Evolutionary conservation across 2,113 vertebrate genomes (phyloP).

Genomic region (Podarcis muralis): DNA sequence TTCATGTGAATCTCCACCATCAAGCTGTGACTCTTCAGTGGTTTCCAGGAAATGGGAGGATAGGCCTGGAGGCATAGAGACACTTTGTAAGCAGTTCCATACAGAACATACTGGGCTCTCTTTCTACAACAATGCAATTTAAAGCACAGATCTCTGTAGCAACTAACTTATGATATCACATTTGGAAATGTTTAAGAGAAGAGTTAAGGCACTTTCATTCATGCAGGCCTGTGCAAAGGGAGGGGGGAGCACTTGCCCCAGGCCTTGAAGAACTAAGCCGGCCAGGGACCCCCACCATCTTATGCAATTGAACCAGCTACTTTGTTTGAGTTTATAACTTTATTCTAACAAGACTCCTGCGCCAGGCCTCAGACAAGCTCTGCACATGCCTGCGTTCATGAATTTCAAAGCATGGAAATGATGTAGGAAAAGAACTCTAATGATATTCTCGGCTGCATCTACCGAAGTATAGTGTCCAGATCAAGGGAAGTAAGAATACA

Average conservation of each 20-base stretch:
- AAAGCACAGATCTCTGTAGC: not conserved
- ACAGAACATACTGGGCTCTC: not conserved
- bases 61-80: not conserved
- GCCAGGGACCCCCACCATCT: too few relatives aligned
- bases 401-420: not conserved
- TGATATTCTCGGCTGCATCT: too few relatives aligned
- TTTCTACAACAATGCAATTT: not conserved
- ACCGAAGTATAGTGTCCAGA: too few relatives aligned
- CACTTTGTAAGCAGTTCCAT: not conserved
- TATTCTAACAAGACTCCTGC: too few relatives aligned
- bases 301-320: too few relatives aligned
- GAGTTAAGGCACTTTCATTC: not conserved
- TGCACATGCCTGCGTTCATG: not conserved
- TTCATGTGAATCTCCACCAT: not conserved
- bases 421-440: too few relatives aligned
- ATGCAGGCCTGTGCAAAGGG: too few relatives aligned
- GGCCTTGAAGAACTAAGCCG: too few relatives aligned
- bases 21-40: not conserved
- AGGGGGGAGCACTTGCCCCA: too few relatives aligned
- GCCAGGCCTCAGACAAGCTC: too few relatives aligned
- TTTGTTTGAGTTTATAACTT: too few relatives aligned
- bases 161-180: not conserved
- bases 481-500: too few relatives aligned
- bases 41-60: not conserved
- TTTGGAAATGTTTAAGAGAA: not conserved